Evolutionary conservation across 2,888 invertebrate species (phyloP), one percentile per base, ranked within the genome.

Genomic region (Lithosia quadra): DNA sequence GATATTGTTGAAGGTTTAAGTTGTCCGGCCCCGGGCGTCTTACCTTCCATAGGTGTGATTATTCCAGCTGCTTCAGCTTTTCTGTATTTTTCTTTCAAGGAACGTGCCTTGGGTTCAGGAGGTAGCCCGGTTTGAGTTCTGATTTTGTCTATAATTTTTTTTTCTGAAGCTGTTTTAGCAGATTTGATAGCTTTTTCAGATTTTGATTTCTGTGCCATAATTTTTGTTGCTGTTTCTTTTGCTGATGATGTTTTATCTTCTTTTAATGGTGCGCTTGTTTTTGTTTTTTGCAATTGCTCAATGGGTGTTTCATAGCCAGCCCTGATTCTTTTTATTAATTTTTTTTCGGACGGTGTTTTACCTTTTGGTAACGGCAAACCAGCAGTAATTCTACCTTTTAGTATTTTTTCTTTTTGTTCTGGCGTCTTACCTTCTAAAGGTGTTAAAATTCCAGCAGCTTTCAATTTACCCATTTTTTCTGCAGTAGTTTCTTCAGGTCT

Each of bases 221-320:
- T 53, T 61, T 43, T 43, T 15, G 22, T 24, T 18, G 24, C 24
- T 2, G 22, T 5, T 15, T 61, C 39, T 24, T 61, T 43, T 24
- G 39, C 84, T 8, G 84, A 84, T 39, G 82, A 72, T 1, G 84
- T 82, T 63, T 78, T 79, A 1, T 76, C 84, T 36, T 21, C 15
- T 39, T 9, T 15, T 18, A 22, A 39, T 60, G 63, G 63, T 2
- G 53, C 4, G 3, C 67, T 69, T 34, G 68, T 64, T 13, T 59
- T 49, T 49, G 18, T 18, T 49, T 49, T 49, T 49, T 5, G 28
- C 28, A 28, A 28, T 28, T 28, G 28, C 28, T 28, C 28, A 28
- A 5, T 28, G 5, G 28, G 28, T 49, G 49, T 49, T 49, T 49
- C n/a, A 49, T 49, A 49, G 21, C 59, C 28, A 2, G 24, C 15